Evolutionary conservation across 2,113 vertebrate species (phyloP), one percentile per base, ranked within the genome.

Genomic region (Chaenocephalus aceratus): DNA sequence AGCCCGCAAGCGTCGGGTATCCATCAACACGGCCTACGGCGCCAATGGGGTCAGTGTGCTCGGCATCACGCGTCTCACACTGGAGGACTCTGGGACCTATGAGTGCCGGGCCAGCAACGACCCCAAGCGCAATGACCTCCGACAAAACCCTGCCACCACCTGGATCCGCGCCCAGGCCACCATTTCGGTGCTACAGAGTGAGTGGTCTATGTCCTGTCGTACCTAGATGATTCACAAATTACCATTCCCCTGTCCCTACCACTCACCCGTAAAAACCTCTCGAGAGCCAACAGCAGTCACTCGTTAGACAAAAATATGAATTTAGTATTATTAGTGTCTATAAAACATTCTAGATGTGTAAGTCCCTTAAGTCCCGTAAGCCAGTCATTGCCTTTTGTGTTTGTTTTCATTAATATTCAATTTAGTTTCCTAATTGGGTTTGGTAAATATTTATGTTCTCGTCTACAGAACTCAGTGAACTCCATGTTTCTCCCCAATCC

Each of bases 101-200:
- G 98, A 99, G 96, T 99, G 98, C 93, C 97, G 98, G 94, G 98
- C 97, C 89, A 99, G 98, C 97, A 99, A 99, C 95, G 96, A 99
- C 93, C 97, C 98, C 88, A 96, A 95, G 90, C 97, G 98, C 94
- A 99, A 98, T 96, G 97, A 99, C 95, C 96, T 96, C 90, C 97
- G 97, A 91, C 97, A 98, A 95, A 99, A 99, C 84, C 98, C 98
- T 48, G 96, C 98, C 95, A 96, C 97, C 95, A 97, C 97, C 91
- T 99, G 98, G 98, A 99, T 99, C 94, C 97, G 98, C 85, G 97
- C 98, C 94, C 98, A 99, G 96, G 98, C 98, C 94, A 99, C 97
- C 95, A 97, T 99, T 96, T 96, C 95, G 93, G 96, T 99, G 96
- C 96, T 99, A 95, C 98, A 97, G 96, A 99, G 98, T 99, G 97